Percentiles rank a stretch among this genome's conserved stretches.
Conservation (phyloP, 1,140 invertebrate species). For the Saccostrea cuccullata region DNA sequence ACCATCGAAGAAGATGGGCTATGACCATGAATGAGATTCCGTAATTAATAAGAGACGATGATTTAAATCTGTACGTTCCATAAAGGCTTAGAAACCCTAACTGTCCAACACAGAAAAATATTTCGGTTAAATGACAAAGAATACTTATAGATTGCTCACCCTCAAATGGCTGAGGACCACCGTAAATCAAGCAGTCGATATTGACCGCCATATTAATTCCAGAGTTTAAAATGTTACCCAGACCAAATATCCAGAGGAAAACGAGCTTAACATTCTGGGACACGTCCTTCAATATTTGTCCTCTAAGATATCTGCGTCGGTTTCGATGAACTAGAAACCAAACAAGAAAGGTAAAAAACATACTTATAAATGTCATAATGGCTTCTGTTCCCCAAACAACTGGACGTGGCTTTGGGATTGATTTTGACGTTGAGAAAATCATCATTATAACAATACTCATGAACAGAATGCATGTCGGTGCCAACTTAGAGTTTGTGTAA, state of each 20-base stretch:
- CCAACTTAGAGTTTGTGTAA: background rate
- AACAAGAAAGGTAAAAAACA: background rate
- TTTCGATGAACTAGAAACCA: background rate
- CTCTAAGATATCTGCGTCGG: background rate
- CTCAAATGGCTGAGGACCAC: background rate
- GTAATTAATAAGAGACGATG: background rate
- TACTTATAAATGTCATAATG: background rate
- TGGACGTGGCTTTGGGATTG: background rate
- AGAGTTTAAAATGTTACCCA: background rate
- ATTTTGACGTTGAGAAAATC: background rate
- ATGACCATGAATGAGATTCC: background rate
- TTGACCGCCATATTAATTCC: background rate
- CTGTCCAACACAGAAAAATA: background rate
- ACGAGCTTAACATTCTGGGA: background rate
- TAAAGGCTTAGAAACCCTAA: background rate
- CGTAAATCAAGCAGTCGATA: background rate
- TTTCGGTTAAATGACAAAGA: background rate
- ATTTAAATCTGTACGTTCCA: background rate
- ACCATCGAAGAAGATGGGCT: background rate
- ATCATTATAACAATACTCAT: constrained; percentile 1
- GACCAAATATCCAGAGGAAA: background rate
- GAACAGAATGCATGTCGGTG: constrained; percentile 1
- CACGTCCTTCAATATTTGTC: background rate
- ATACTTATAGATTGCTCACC: background rate
- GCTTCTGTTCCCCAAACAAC: constrained; percentile 17